These are phyloP conservation scores for Misgurnus anguillicaudatus DNA, from an alignment of 2,113 vertebrate species.

Conservation along the genomic window DNA sequence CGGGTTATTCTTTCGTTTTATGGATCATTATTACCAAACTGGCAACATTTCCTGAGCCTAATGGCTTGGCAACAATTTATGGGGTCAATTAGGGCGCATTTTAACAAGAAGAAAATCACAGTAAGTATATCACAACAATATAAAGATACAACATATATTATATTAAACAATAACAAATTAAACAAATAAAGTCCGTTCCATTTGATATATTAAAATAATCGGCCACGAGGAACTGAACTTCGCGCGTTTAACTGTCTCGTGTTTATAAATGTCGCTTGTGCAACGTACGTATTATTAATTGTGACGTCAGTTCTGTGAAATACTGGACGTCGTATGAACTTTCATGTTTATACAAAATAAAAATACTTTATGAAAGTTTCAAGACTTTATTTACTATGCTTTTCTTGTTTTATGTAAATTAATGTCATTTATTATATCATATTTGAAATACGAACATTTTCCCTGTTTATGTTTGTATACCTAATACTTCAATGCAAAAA, in stretches of 20 bases:
- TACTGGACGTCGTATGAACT: not conserved
- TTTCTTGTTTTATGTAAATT: too few species aligned
- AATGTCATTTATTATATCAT: too few species aligned
- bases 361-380: too few species aligned
- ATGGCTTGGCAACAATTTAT: not conserved
- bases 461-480: too few species aligned
- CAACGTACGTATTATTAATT: not conserved
- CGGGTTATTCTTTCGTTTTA: not conserved
- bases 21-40: not conserved
- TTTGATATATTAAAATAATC: too few species aligned
- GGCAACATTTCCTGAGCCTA: slow-evolving; percentile 9
- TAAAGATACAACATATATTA: not conserved
- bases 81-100: not conserved
- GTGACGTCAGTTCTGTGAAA: not conserved
- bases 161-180: slow-evolving; percentile 8
- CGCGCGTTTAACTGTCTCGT: not conserved
- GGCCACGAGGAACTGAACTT: too few species aligned
- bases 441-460: too few species aligned
- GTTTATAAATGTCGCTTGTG: not conserved
- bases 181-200: not conserved
- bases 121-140: not conserved
- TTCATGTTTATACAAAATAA: too few species aligned
- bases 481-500: too few species aligned
- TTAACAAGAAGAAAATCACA: not conserved
- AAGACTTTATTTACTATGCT: too few species aligned